These are phyloP conservation scores for Thecocarcelia acutangulata DNA, from an alignment of 2,888 invertebrate genomes.

Conservation along the genomic window DNA sequence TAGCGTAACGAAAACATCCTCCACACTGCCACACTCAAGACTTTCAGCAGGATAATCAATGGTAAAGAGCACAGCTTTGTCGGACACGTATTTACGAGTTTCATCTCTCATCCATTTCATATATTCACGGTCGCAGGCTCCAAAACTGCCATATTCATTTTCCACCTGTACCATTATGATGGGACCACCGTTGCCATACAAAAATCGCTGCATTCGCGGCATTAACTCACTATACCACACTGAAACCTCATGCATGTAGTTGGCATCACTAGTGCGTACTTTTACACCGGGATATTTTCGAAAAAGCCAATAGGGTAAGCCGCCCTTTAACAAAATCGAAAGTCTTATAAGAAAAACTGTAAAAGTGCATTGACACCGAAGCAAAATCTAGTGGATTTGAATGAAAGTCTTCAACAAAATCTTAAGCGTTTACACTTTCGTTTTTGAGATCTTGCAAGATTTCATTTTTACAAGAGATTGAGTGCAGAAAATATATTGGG, in stretches of 20 bases:
- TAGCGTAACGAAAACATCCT: conserved; percentile 89
- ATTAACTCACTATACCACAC: conserved; percentile 83
- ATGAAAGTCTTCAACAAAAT: no score
- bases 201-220: conserved; percentile 81
- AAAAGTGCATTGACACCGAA: no score
- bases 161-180: conserved; percentile 92
- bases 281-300: conserved; percentile 83
- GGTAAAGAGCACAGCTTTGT: conserved; percentile 87
- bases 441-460: no score
- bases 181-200: conserved; percentile 89
- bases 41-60: conserved; percentile 87
- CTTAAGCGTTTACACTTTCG: no score
- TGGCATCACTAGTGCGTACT: conserved; percentile 85
- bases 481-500: no score
- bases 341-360: background rate
- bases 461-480: no score
- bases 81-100: conserved; percentile 80
- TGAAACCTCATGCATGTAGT: conserved; percentile 83
- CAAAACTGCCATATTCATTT: conserved; percentile 94
- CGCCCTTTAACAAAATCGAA: conserved; percentile 83
- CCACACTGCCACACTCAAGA: conserved; percentile 85
- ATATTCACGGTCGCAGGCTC: conserved; percentile 87
- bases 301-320: conserved; percentile 89
- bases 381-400: no score
- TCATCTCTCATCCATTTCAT: conserved; percentile 86